Percentiles rank a stretch among this genome's conserved stretches.
These are phyloP conservation scores for Psilopsiagon aurifrons DNA, from an alignment of 2,113 vertebrate genomes.

Conservation along the genomic window DNA sequence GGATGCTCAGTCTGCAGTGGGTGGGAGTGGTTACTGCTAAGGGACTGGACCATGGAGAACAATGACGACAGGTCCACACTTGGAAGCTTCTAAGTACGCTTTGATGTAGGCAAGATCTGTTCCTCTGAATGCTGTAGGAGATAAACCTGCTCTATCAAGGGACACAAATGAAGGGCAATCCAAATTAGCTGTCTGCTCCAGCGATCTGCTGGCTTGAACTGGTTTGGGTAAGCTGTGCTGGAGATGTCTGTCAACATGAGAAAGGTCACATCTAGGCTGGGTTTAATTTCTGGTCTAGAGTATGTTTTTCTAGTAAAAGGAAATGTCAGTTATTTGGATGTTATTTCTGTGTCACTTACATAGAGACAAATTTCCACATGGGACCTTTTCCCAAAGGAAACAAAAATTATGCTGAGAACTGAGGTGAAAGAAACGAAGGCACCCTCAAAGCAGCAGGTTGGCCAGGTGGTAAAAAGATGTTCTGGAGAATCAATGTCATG, in stretches of 20 bases:
- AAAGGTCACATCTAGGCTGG: not conserved
- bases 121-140: not conserved
- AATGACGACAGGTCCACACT: not conserved
- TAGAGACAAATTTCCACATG: not conserved
- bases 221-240: not conserved
- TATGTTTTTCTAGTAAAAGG: not conserved
- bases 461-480: not conserved
- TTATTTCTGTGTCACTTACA: not conserved
- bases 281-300: not conserved
- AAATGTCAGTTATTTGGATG: not conserved
- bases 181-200: not conserved
- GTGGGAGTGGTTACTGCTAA: not conserved
- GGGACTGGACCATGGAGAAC: not conserved
- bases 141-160: not conserved
- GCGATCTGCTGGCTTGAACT: not conserved
- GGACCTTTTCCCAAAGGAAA: not conserved
- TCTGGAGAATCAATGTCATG: not conserved
- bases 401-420: not conserved
- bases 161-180: not conserved
- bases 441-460: not conserved
- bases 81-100: not conserved
- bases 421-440: not conserved
- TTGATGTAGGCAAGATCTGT: not conserved
- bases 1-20: not conserved
- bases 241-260: not conserved